phyloP scores from a whole-genome alignment of 2,113 vertebrate species.

The Smithornis capensis region DNA sequence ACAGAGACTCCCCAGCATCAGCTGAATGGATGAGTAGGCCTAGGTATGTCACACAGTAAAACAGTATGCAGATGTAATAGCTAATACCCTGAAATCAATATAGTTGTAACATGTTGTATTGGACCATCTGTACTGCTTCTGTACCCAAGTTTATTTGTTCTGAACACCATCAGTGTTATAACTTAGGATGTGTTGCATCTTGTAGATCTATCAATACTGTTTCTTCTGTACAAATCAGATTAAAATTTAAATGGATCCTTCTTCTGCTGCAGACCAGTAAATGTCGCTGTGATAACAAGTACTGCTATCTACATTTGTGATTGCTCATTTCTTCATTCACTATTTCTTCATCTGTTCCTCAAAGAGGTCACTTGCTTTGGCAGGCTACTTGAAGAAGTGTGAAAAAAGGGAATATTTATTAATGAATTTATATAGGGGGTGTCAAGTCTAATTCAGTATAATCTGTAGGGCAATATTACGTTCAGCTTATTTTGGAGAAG shows the following conservation, averaged over 20 bases:
- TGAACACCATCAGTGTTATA: neutral
- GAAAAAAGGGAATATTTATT: constrained; percentile 12
- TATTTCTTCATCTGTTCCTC: neutral
- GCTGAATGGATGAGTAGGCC: neutral
- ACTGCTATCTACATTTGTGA: neutral
- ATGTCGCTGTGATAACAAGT: neutral
- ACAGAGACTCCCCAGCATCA: neutral
- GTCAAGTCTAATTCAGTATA: neutral
- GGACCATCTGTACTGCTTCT: neutral
- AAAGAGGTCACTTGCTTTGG: constrained; percentile 1
- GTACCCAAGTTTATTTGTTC: neutral
- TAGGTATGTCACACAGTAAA: neutral
- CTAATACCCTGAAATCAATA: neutral
- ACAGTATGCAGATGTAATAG: neutral
- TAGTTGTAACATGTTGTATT: neutral
- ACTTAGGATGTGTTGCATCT: neutral
- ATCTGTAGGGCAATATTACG: neutral
- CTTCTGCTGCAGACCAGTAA: neutral
- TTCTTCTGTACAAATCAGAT: neutral
- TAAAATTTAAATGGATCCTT: neutral
- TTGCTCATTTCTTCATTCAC: neutral
- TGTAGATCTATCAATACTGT: neutral
- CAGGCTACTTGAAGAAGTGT: neutral
- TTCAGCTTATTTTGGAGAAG: neutral
- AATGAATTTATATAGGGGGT: neutral